phyloP scores from a whole-genome alignment of 35 echinoderm and acorn worm genomes.

The Holothuria glaberrima region DNA sequence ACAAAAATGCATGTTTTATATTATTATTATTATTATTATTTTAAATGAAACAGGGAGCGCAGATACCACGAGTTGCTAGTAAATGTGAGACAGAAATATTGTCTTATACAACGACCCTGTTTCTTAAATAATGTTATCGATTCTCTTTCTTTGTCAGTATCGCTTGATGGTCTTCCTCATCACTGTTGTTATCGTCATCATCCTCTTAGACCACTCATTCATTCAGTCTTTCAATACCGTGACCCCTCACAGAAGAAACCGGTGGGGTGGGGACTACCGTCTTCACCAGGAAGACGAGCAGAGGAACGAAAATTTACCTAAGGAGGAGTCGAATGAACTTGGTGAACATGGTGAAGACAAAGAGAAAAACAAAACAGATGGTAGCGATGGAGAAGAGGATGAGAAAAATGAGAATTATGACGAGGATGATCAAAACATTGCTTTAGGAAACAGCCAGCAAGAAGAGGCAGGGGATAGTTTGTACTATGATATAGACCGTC shows the following conservation, averaged over 20 bases:
- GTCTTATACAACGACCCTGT: neutral
- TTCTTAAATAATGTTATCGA: neutral
- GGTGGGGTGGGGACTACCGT: neutral
- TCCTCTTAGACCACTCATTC: neutral
- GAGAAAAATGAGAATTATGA: neutral
- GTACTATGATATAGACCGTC: neutral
- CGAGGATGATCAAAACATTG: neutral
- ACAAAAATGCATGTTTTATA: no score
- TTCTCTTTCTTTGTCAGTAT: neutral
- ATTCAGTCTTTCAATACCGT: neutral
- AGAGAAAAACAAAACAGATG: neutral
- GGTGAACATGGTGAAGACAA: neutral
- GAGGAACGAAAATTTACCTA: neutral
- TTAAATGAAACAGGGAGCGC: no score
- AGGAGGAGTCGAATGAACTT: neutral
- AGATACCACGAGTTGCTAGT: no score
- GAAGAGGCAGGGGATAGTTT: neutral
- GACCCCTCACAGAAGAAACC: neutral
- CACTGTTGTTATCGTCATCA: neutral
- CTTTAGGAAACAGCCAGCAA: neutral
- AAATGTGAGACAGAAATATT: no score
- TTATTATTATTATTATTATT: no score
- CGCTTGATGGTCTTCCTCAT: conserved; percentile 7
- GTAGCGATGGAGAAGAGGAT: neutral
- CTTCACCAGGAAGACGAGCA: neutral